Conservation (phyloP, 2,888 invertebrate species). For the Dryadula phaetusa region DNA sequence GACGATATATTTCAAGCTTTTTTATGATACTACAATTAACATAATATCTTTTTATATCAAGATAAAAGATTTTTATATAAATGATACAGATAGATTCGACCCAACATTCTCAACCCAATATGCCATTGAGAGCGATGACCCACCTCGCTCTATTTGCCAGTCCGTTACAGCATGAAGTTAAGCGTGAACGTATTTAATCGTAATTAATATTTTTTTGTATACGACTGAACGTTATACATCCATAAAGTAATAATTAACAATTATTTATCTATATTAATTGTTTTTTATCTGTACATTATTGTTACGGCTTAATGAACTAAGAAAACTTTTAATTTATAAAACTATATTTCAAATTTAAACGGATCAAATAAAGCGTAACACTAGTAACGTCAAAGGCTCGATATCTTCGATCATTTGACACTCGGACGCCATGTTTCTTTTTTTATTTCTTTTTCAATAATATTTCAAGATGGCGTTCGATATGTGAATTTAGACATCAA, state of each 20-base stretch:
- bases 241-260: conserved; percentile 21
- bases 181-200: conserved; percentile 11
- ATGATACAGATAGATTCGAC: no score
- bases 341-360: background rate
- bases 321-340: background rate
- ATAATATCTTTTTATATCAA: no score
- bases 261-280: conserved; percentile 1
- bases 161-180: background rate
- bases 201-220: conserved; percentile 13
- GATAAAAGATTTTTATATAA: no score
- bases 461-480: conserved; percentile 65
- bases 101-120: conserved; percentile 5
- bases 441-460: conserved; percentile 38
- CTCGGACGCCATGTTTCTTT: conserved; percentile 51
- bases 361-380: conserved; percentile 36
- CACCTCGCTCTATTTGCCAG: conserved; percentile 10
- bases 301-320: conserved; percentile 8
- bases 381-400: conserved; percentile 47
- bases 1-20: no score
- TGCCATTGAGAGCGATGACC: conserved; percentile 2
- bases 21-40: no score
- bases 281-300: background rate
- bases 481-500: conserved; percentile 74
- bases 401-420: conserved; percentile 60
- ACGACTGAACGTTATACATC: conserved; percentile 19